A percentile compares a stretch with the other conserved stretches of the same genome.
phyloP scores from a whole-genome alignment of 2,113 vertebrate species.

The Paramormyrops kingsleyae region DNA sequence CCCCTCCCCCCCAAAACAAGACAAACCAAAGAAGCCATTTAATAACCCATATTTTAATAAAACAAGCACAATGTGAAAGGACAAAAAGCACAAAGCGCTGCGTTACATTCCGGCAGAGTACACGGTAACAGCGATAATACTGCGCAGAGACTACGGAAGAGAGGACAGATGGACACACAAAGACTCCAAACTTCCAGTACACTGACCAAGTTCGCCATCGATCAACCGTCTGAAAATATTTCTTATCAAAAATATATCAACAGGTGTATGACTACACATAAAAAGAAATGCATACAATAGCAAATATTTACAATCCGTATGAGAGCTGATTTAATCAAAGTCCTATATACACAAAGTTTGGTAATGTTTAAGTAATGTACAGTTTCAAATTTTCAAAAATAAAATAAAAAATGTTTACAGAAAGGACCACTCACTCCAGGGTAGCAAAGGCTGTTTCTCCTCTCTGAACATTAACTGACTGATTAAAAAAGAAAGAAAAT shows the following conservation, averaged over 20 bases:
- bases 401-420: conserved; percentile 28
- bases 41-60: conserved; percentile 50
- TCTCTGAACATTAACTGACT: neutral
- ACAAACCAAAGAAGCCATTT: conserved; percentile 1
- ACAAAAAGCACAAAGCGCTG: conserved; percentile 37
- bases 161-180: neutral
- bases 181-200: neutral
- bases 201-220: neutral
- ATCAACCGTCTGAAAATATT: conserved; percentile 24
- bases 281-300: conserved; percentile 58
- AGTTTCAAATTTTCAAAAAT: conserved; percentile 34
- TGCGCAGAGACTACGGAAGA: conserved; percentile 13
- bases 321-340: conserved; percentile 51
- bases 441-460: neutral
- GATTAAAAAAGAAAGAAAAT: neutral
- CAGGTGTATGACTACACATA: conserved; percentile 58
- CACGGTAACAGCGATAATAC: conserved; percentile 40
- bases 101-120: conserved; percentile 38
- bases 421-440: conserved; percentile 12
- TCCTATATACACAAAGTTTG: conserved; percentile 52
- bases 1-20: neutral
- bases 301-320: conserved; percentile 68
- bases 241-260: conserved; percentile 71
- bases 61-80: conserved; percentile 48
- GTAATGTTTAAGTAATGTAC: conserved; percentile 33